Percentiles rank a stretch among this genome's conserved stretches.
Evolutionary conservation across 1,140 invertebrate species (phyloP).

Genomic region (Hylaeus anthracinus): DNA sequence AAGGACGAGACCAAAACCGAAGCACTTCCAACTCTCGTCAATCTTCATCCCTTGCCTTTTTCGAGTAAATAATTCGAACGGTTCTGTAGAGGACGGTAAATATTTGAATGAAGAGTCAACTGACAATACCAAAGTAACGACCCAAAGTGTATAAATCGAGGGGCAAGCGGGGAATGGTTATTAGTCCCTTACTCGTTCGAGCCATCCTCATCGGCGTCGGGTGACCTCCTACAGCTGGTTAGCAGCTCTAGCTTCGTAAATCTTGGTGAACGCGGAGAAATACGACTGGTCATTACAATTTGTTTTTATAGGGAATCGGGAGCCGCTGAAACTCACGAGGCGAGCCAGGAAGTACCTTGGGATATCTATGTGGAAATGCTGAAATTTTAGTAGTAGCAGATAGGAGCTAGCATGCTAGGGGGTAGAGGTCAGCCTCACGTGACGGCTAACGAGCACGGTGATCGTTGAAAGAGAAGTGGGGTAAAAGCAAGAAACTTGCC

Average conservation of each 20-base stretch:
- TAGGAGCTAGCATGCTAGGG: conserved; percentile 44
- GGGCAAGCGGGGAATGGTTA: conserved; percentile 14
- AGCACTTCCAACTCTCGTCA: conserved; percentile 30
- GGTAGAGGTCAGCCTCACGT: conserved; percentile 59
- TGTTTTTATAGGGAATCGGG: conserved; percentile 65
- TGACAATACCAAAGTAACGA: conserved; percentile 45
- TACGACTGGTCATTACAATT: conserved; percentile 56
- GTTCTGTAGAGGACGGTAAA: conserved; percentile 34
- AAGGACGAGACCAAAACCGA: conserved; percentile 45
- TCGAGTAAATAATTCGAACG: conserved; percentile 17
- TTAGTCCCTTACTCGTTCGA: background rate
- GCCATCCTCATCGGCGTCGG: background rate
- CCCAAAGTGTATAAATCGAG: conserved; percentile 39
- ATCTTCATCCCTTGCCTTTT: background rate
- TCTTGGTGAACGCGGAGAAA: conserved; percentile 51
- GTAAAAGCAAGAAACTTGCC: conserved; percentile 37
- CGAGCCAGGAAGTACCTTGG: conserved; percentile 47
- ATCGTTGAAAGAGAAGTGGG: conserved; percentile 41
- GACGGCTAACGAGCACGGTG: conserved; percentile 64
- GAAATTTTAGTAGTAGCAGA: conserved; percentile 39
- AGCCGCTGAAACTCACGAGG: conserved; percentile 24
- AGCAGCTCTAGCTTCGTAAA: conserved; percentile 50
- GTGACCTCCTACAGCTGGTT: conserved; percentile 1
- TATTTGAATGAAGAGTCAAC: conserved; percentile 48
- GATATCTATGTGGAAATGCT: conserved; percentile 56